These are phyloP conservation scores for Diorhabda sublineata DNA, from an alignment of 1,140 invertebrate species.

Conservation along the genomic window DNA sequence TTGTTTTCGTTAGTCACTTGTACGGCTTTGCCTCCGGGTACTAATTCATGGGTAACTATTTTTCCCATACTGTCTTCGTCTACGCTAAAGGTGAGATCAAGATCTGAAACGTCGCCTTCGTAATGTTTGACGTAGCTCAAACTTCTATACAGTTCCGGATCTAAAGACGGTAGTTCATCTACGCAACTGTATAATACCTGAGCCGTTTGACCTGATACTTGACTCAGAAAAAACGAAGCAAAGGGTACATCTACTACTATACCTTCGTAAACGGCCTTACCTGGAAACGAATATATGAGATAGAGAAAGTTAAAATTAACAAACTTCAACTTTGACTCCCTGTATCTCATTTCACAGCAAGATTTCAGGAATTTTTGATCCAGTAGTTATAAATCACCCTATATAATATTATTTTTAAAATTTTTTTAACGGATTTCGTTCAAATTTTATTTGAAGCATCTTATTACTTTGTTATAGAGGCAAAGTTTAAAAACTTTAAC, in stretches of 20 bases:
- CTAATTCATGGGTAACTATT: conserved; percentile 83
- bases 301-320: too few species aligned
- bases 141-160: conserved; percentile 93
- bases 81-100: conserved; percentile 95
- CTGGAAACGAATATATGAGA: not conserved
- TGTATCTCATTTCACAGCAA: too few species aligned
- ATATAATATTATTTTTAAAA: too few species aligned
- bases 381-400: too few species aligned
- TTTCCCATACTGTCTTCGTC: conserved; percentile 94
- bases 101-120: conserved; percentile 86
- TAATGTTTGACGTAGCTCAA: conserved; percentile 96
- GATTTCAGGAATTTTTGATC: too few species aligned
- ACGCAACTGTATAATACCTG: conserved; percentile 90
- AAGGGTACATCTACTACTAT: conserved; percentile 83
- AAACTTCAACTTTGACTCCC: too few species aligned
- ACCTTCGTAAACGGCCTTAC: conserved; percentile 78
- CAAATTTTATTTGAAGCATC: too few species aligned
- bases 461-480: too few species aligned
- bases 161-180: conserved; percentile 95
- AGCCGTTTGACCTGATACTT: conserved; percentile 89
- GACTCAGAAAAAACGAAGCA: conserved; percentile 96
- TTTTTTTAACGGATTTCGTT: too few species aligned
- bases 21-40: conserved; percentile 89
- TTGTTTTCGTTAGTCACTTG: conserved; percentile 97
- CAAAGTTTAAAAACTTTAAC: too few species aligned